These are phyloP conservation scores for Epinotia brunnichana DNA, from an alignment of 2,888 invertebrate species.

Conservation along the genomic window DNA sequence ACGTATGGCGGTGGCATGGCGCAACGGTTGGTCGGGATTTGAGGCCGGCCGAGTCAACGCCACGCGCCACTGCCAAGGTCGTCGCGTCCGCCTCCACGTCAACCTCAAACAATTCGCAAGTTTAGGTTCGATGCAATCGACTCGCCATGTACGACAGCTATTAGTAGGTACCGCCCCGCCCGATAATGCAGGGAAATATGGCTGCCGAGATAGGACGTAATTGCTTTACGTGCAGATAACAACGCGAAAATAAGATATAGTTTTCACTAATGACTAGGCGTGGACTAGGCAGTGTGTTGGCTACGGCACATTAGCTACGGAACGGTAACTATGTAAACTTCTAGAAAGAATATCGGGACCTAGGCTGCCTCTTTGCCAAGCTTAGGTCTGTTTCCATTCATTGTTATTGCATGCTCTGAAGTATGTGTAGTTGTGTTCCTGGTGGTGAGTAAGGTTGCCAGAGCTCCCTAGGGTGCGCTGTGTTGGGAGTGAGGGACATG, in stretches of 20 bases:
- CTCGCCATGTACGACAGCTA: conserved; percentile 46
- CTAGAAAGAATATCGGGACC: not conserved
- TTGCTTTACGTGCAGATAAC: conserved; percentile 24
- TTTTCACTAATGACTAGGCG: not conserved
- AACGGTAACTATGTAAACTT: not conserved
- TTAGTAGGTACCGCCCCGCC: conserved; percentile 36
- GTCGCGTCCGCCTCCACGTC: conserved; percentile 55
- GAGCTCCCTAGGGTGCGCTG: too few relatives aligned
- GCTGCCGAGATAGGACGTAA: conserved; percentile 25
- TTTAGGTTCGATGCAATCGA: conserved; percentile 57
- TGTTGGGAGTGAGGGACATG: too few relatives aligned
- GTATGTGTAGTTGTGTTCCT: too few relatives aligned
- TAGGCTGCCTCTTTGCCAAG: too few relatives aligned
- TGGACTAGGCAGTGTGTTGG: too few relatives aligned
- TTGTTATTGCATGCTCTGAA: too few relatives aligned
- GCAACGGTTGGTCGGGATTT: conserved; percentile 68
- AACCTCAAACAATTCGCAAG: conserved; percentile 49
- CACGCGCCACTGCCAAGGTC: conserved; percentile 80
- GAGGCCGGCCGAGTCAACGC: conserved; percentile 77
- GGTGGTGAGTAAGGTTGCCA: too few relatives aligned
- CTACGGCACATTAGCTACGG: not conserved
- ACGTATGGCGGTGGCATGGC: conserved; percentile 47
- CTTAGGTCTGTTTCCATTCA: too few relatives aligned
- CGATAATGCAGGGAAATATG: conserved; percentile 43
- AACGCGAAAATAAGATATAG: conserved; percentile 5